Conservation (phyloP, 2,888 invertebrate genomes). For the Tanypteryx hageni region DNA sequence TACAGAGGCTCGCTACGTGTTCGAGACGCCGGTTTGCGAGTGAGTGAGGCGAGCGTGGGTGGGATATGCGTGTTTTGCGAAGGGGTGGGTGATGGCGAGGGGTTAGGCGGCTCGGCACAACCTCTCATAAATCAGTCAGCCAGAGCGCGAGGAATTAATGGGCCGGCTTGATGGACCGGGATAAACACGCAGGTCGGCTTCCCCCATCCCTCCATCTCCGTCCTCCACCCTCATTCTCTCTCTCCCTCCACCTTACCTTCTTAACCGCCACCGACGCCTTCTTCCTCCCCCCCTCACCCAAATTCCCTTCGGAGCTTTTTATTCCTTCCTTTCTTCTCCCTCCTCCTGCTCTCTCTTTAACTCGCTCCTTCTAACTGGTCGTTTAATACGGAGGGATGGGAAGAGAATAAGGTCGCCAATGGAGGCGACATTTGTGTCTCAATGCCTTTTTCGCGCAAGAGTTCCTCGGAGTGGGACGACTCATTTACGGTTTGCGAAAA, state of each 20-base stretch:
- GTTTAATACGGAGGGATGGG: neutral
- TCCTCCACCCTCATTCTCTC: neutral
- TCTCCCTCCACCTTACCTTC: neutral
- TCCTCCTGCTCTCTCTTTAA: neutral
- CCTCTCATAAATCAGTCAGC: slow-evolving; percentile 60
- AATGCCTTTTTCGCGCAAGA: slow-evolving; percentile 34
- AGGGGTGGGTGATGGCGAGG: neutral
- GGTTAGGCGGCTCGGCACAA: neutral
- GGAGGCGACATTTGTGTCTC: neutral
- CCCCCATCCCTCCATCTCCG: neutral
- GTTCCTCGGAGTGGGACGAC: neutral
- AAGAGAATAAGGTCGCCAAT: neutral
- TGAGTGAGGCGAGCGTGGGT: neutral
- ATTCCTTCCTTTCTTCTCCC: neutral
- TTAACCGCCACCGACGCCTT: neutral
- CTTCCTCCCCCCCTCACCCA: neutral
- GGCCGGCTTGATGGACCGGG: slow-evolving; percentile 57
- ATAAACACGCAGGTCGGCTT: slow-evolving; percentile 51
- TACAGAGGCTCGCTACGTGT: no score
- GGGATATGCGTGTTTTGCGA: slow-evolving; percentile 33
- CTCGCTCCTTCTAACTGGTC: slow-evolving; percentile 2
- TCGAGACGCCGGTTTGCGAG: slow-evolving; percentile 24
- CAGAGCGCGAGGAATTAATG: slow-evolving; percentile 59
- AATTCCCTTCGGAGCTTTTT: neutral
- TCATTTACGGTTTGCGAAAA: no score